Evolutionary conservation across 2,888 invertebrate genomes (phyloP).

Genomic region (Eupithecia insigniata): DNA sequence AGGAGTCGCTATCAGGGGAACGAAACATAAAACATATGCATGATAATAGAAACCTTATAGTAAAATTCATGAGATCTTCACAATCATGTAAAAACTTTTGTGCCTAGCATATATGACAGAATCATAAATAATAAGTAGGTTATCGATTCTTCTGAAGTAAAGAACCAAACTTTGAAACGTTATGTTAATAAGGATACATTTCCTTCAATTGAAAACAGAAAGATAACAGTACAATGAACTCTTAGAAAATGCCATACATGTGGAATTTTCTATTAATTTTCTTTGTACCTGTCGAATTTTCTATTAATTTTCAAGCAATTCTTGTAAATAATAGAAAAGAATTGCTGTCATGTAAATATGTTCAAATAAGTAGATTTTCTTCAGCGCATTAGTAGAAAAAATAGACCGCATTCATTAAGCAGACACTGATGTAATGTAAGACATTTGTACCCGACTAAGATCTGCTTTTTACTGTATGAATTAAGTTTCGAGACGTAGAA

Average conservation of each 20-base stretch:
- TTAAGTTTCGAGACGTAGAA: constrained; percentile 13
- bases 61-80: constrained; percentile 27
- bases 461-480: constrained; percentile 12
- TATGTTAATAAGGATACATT: neutral
- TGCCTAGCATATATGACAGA: too few species aligned
- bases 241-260: constrained; percentile 47
- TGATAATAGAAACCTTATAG: constrained; percentile 30
- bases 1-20: constrained; percentile 27
- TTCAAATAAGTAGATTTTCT: neutral
- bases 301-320: neutral
- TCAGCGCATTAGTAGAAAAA: constrained; percentile 26
- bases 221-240: constrained; percentile 21
- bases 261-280: neutral
- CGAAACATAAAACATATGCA: constrained; percentile 27
- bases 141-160: neutral
- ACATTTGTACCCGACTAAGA: constrained; percentile 13
- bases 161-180: neutral
- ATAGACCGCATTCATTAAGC: constrained; percentile 39
- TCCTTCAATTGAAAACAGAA: constrained; percentile 19
- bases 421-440: constrained; percentile 44
- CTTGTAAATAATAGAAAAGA: neutral
- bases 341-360: constrained; percentile 6
- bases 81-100: constrained; percentile 18
- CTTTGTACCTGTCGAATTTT: too few species aligned
- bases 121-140: neutral